Evolutionary conservation across 2,113 vertebrate species (phyloP).

Genomic region (Glaucidium brasilianum): DNA sequence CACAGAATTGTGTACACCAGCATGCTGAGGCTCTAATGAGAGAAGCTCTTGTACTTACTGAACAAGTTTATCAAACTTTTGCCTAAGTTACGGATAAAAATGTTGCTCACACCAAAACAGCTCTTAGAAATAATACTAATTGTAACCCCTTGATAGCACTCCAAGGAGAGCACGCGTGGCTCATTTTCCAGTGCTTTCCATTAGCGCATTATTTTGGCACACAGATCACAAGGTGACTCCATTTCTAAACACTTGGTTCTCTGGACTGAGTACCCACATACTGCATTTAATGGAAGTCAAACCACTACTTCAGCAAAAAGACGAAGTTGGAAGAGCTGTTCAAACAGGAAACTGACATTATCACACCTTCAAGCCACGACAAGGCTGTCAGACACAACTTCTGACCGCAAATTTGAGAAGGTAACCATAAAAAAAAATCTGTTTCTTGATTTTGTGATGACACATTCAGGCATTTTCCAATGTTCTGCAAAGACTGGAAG

Average conservation of each 20-base stretch:
- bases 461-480: neutral
- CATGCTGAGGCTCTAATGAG: neutral
- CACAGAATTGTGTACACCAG: neutral
- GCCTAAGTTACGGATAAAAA: neutral
- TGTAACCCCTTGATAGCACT: accelerated
- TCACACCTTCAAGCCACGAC: neutral
- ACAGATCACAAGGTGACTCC: neutral
- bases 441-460: neutral
- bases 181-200: neutral
- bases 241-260: neutral
- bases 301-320: neutral
- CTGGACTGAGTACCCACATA: neutral
- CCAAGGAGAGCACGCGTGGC: accelerated
- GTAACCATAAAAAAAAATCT: neutral
- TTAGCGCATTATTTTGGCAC: neutral
- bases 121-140: neutral
- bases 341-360: neutral
- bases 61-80: neutral
- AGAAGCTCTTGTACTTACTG: neutral
- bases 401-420: neutral
- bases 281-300: neutral
- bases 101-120: neutral
- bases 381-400: neutral
- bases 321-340: neutral
- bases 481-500: neutral